Percentiles rank a stretch among this genome's conserved stretches.
phyloP scores from a whole-genome alignment of 2,113 vertebrate species.

The Laticauda laticaudata region DNA sequence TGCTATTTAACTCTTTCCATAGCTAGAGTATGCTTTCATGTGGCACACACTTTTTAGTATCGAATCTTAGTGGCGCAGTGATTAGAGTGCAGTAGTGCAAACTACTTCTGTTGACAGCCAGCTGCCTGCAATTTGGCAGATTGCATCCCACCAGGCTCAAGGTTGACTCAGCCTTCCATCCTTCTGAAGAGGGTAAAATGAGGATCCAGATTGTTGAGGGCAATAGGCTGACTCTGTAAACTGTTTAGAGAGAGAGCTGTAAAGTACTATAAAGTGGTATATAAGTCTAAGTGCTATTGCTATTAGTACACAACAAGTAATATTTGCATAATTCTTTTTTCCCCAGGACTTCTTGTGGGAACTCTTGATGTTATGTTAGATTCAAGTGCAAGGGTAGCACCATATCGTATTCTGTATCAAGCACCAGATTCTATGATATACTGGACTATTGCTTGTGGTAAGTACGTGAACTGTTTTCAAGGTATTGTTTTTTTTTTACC shows the following conservation, averaged over 20 bases:
- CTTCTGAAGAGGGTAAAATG: no score
- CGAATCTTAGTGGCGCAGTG: no score
- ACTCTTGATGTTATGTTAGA: conserved; percentile 96
- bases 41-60: not conserved
- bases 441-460: conserved; percentile 96
- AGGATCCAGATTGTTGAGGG: no score
- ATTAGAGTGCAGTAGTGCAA: no score
- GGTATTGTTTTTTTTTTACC: not conserved
- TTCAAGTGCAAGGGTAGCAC: conserved; percentile 93
- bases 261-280: no score
- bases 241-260: no score
- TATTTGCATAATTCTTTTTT: conserved; percentile 41
- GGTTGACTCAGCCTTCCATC: no score
- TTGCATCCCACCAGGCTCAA: no score
- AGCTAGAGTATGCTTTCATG: not conserved
- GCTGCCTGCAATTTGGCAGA: no score
- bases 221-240: no score
- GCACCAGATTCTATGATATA: conserved; percentile 92
- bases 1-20: not conserved
- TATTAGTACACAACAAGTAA: not conserved
- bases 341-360: conserved; percentile 89
- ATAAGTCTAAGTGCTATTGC: no score
- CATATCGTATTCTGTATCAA: conserved; percentile 95
- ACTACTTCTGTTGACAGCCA: no score
- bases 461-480: conserved; percentile 36